Evolutionary conservation across 2,888 invertebrate species (phyloP).

Genomic region (Drosophila parthenogenetica): DNA sequence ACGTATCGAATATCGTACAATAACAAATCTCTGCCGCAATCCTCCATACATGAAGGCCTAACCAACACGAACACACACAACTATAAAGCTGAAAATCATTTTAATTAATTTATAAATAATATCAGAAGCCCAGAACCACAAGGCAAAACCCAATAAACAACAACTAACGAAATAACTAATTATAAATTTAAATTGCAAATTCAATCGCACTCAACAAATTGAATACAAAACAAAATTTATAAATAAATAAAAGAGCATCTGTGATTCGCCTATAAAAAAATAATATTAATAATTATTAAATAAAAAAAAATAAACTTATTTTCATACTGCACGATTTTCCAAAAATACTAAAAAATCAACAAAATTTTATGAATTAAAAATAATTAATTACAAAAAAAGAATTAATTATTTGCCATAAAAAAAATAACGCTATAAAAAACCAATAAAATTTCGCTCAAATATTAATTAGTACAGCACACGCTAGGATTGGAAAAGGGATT

Average conservation of each 20-base stretch:
- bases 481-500: conserved; percentile 36
- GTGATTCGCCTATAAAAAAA: conserved; percentile 76
- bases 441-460: conserved; percentile 35
- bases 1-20: conserved; percentile 13
- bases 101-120: conserved; percentile 34
- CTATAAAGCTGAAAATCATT: conserved; percentile 33
- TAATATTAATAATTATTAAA: conserved; percentile 42
- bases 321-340: conserved; percentile 80
- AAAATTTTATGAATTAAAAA: conserved; percentile 52
- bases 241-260: conserved; percentile 70
- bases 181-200: conserved; percentile 18
- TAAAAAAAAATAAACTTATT: conserved; percentile 63
- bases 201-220: conserved; percentile 16
- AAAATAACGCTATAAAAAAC: conserved; percentile 15
- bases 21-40: conserved; percentile 80
- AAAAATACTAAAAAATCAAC: conserved; percentile 47
- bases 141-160: conserved; percentile 4
- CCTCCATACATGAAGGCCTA: conserved; percentile 84
- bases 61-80: conserved; percentile 66
- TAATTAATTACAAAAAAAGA: conserved; percentile 4
- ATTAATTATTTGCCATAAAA: conserved; percentile 38
- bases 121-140: conserved; percentile 25
- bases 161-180: conserved; percentile 12
- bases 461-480: conserved; percentile 52
- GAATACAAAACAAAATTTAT: conserved; percentile 19